Conservation (phyloP, 23 tunicate species). For the Halocynthia roretzi region DNA sequence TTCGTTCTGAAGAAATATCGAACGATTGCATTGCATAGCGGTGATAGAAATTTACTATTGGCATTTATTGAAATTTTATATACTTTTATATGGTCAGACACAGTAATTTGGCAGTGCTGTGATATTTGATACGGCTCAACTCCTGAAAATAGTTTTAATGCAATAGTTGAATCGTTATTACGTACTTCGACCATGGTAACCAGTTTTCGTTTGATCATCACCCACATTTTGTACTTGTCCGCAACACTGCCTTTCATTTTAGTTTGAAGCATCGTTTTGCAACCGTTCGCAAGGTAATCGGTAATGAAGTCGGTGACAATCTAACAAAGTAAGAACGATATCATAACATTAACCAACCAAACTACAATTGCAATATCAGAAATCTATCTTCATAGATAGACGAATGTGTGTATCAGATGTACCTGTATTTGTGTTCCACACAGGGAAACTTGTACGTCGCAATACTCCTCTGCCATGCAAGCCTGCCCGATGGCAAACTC, state of each 20-base stretch:
- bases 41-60: too few relatives aligned
- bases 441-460: slow-evolving; percentile 22
- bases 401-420: background rate
- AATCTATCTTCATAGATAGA: background rate
- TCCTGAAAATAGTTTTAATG: too few relatives aligned
- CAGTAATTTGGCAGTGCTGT: too few relatives aligned
- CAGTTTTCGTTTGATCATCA: slow-evolving; percentile 15
- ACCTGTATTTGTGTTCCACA: slow-evolving; percentile 76
- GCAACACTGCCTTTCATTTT: slow-evolving; percentile 57
- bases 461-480: slow-evolving; percentile 37
- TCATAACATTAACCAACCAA: background rate
- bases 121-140: too few relatives aligned
- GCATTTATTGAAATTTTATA: too few relatives aligned
- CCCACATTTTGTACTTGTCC: slow-evolving; percentile 57
- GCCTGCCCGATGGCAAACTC: slow-evolving; percentile 61
- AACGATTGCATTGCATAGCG: too few relatives aligned
- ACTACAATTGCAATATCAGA: background rate
- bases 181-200: slow-evolving; percentile 40
- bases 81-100: too few relatives aligned
- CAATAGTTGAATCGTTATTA: background rate
- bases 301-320: slow-evolving; percentile 52
- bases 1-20: too few relatives aligned
- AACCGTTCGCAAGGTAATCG: slow-evolving; percentile 55
- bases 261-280: slow-evolving; percentile 60
- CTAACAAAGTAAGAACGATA: slow-evolving; percentile 19